Base-by-base conservation (phyloP, 2,113 vertebrate genomes). In the Catharus bicknelli region DNA sequence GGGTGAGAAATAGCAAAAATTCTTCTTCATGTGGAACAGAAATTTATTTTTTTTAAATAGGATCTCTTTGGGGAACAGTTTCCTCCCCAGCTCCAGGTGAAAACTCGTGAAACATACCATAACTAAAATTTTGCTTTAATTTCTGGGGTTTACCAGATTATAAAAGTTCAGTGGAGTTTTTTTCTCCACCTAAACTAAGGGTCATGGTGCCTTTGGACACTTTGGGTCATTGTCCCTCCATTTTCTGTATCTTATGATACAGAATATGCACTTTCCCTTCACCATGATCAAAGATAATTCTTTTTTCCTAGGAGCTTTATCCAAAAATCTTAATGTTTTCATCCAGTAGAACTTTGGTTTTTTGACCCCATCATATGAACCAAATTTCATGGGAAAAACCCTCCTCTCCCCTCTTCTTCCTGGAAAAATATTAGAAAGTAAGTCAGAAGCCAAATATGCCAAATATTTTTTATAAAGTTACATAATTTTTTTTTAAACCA, bases 401-500 rank as follows among this genome's bases (percentile, higher is more conserved):
- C 11, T 51, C 36, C 27, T 32, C 26, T 26, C 10, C 9, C 18
- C 9, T 16, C 34, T 38, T 40, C 21, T 47, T 45, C 43, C 2
- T 5, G 34, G 19, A 61, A 62, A 69, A 93, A 43, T 30, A 26
- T 30, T 19, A 50, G 25, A 72, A 30, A 36, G 47, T 20, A 20
- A 63, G 9, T 42, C 29, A 83, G 27, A 51, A 77, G 21, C 13
- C 7, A 80, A 55, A 61, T 48, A 34, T 8, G 7, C 7, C 7
- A 32, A 27, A 19, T 36, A 25, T 3, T 51, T 51, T 51, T 51
- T 30, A 58, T 27, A 18, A 29, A 42, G 6, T 29, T 29, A 15
- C 7, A 43, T 18, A 3, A 11, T 1, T 20, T 23, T 1, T 20
- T 23, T 43, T 14, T 7, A 21, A 83, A 38, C 21, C 2, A 51